Percentiles rank a stretch among this genome's conserved stretches.
phyloP scores from a whole-genome alignment of 1,140 invertebrate genomes.

The Anastrepha ludens region DNA sequence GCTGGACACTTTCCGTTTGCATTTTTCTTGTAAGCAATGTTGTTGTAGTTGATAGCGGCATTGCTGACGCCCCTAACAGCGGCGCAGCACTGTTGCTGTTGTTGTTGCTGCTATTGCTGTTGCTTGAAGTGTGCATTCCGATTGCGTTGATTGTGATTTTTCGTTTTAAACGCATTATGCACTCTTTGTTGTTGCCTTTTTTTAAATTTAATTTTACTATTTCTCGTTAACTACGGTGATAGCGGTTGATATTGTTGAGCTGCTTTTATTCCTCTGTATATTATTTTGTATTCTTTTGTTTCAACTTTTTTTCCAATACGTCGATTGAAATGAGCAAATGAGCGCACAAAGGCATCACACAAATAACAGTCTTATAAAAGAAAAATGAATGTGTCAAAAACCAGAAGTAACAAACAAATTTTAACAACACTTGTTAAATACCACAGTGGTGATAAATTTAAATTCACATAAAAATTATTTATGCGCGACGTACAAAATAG shows the following conservation, averaged over 20 bases:
- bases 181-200: conserved; percentile 8
- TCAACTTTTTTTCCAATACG: background rate
- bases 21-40: background rate
- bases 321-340: background rate
- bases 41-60: background rate
- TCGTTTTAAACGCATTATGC: background rate
- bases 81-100: background rate
- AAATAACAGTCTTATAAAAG: conserved; percentile 13
- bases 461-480: background rate
- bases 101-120: too few relatives aligned
- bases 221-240: background rate
- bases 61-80: background rate
- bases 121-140: background rate
- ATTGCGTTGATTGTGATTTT: background rate
- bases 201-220: background rate
- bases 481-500: background rate
- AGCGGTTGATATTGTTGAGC: background rate
- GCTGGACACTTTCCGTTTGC: background rate
- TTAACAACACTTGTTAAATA: background rate
- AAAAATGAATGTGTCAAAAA: background rate
- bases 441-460: background rate
- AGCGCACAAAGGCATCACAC: background rate
- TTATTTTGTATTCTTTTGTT: background rate
- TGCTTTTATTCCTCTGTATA: background rate
- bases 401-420: background rate